Base-by-base conservation (phyloP, 2,113 vertebrate species). In the Otocyon megalotis region DNA sequence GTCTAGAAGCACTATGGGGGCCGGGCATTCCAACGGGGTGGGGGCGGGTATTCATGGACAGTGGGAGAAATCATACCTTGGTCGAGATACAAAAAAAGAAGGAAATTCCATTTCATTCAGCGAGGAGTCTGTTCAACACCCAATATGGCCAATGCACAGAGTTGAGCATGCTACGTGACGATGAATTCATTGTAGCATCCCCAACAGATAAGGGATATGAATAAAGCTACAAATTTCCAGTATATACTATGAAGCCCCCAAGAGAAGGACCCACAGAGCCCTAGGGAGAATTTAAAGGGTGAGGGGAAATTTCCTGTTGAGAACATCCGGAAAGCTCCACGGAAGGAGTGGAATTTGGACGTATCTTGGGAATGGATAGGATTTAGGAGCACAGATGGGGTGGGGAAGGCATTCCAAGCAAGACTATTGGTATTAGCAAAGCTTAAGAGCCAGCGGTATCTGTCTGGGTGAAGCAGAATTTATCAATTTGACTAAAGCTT, bases 11-110 rank as follows among this genome's bases (percentile, higher is more conserved):
- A 69, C n/a, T 50, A 9, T 16, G 48, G 43, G n/a, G 7, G 19
- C 4, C 12, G 4, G 1, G 24, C n/a, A 48, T 48, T 48, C 43
- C 9, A n/a, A 22, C n/a, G 5, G 37, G 20, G 4, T 11, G 3
- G 22, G 7, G 62, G 5, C 11, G 8, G 8, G 1, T 28, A 32
- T 83, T 72, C 50, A 43, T 26, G 8, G 80, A 80, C 22, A 14
- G 15, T 37, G 24, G 60, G 56, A 79, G 56, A 79, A 62, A 22
- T 7, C 32, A 17, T 32, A 20, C 20, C 65, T 83, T 16, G 37
- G 8, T 14, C 54, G 71, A 82, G 53, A n/a, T 74, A 12, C 19
- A 16, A 71, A 65, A 65, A 65, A 69, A n/a, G 37, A 94, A 48
- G 16, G 28, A 76, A 37, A 82, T 32, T 50, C 13, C 11, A 58